phyloP scores from a whole-genome alignment of 2,113 vertebrate genomes.

The Eolophus roseicapilla region DNA sequence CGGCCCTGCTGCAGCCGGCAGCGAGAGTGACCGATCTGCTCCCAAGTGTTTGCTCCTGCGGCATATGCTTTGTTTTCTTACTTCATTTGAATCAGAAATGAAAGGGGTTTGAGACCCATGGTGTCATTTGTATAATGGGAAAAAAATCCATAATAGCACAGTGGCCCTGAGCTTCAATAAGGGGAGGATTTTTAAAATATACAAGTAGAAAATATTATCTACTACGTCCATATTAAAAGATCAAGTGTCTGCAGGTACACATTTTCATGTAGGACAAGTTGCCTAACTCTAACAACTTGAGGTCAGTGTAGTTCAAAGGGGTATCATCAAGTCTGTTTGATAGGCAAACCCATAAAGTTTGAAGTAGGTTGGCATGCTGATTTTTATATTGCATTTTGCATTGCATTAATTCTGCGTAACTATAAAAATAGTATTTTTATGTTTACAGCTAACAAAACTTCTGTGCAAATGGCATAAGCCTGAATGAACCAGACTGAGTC shows the following conservation, averaged over 20 bases:
- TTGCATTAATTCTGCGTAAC: neutral
- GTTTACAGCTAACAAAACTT: neutral
- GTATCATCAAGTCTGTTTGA: neutral
- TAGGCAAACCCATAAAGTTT: neutral
- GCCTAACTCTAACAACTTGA: neutral
- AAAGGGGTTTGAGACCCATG: neutral
- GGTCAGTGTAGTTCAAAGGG: neutral
- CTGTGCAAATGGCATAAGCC: neutral
- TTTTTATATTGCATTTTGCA: neutral
- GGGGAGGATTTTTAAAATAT: neutral
- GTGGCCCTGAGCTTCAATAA: neutral
- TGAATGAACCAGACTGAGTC: neutral
- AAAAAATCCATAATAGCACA: neutral
- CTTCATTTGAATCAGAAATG: accelerated
- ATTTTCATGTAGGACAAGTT: accelerated
- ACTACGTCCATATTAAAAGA: accelerated
- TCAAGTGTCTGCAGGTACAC: neutral
- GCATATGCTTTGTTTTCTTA: accelerated
- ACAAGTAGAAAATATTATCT: neutral
- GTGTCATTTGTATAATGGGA: neutral
- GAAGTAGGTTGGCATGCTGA: neutral
- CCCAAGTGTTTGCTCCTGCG: accelerated
- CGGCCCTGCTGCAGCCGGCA: neutral
- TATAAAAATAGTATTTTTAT: neutral
- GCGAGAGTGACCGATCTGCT: accelerated